Percentiles rank a stretch among this genome's conserved stretches.
Conservation (phyloP, 2,113 vertebrate genomes). For the Struthio camelus region DNA sequence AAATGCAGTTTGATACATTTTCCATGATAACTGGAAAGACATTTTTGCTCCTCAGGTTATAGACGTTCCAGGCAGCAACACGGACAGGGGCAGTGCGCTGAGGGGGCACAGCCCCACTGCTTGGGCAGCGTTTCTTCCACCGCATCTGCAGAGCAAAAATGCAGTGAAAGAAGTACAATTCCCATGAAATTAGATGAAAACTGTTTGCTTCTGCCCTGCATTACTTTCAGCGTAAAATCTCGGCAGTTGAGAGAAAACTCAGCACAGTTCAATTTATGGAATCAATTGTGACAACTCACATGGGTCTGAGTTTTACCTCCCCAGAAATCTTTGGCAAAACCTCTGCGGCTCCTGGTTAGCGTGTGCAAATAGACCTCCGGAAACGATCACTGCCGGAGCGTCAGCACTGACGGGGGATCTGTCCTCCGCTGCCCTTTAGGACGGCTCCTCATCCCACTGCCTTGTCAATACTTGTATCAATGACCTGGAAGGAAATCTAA, state of each 20-base stretch:
- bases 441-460: not conserved
- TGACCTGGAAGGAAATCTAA: not conserved
- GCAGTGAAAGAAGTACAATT: not conserved
- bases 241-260: not conserved
- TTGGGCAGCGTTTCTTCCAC: not conserved
- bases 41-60: not conserved
- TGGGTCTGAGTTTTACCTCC: not conserved
- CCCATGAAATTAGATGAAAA: not conserved
- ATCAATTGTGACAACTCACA: not conserved
- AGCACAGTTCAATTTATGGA: not conserved
- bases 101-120: not conserved
- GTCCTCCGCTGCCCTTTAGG: not conserved
- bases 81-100: not conserved
- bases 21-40: not conserved
- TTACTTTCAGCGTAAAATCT: not conserved
- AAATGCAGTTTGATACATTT: not conserved
- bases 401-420: not conserved
- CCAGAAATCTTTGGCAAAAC: not conserved
- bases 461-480: not conserved
- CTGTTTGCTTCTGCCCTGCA: not conserved
- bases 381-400: not conserved
- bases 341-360: not conserved
- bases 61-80: not conserved
- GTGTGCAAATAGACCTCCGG: not conserved
- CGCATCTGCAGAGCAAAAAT: not conserved